Conservation (phyloP, 2,113 vertebrate species). For the Callopanchax toddi region DNA sequence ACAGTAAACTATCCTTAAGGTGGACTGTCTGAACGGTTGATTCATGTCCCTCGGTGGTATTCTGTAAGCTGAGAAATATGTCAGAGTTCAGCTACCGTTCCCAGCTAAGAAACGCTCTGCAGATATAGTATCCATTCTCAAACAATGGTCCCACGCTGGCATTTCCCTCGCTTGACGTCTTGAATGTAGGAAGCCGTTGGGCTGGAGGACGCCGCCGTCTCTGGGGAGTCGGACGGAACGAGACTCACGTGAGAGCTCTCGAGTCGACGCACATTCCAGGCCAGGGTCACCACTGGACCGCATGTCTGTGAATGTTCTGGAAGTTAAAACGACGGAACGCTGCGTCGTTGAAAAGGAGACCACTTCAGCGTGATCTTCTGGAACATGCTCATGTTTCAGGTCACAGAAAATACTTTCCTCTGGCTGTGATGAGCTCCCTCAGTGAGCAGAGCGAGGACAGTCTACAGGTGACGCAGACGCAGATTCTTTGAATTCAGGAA, state of each 20-base stretch:
- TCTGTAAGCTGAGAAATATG: constrained; percentile 31
- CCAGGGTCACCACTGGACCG: constrained; percentile 8
- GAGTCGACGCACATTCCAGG: constrained; percentile 43
- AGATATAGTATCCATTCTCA: constrained; percentile 43
- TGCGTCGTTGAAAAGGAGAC: neutral
- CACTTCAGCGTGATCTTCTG: neutral
- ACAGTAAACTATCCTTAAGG: neutral
- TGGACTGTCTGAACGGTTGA: neutral
- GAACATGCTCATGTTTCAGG: constrained; percentile 15
- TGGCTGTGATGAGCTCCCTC: neutral
- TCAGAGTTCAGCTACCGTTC: constrained; percentile 48
- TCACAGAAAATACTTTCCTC: constrained; percentile 7
- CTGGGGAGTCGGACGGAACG: constrained; percentile 25
- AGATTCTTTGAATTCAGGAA: neutral
- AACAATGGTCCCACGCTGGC: constrained; percentile 63
- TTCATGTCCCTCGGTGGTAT: constrained; percentile 3
- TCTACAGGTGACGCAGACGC: neutral
- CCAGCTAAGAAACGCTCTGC: constrained; percentile 30
- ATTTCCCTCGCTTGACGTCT: constrained; percentile 61
- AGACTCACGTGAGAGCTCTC: constrained; percentile 39
- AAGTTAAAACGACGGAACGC: neutral
- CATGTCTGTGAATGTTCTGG: constrained; percentile 3
- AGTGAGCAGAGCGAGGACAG: neutral
- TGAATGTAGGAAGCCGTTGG: constrained; percentile 27
- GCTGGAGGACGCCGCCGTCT: constrained; percentile 28